Conservation (phyloP, 2,113 vertebrate species). For the Elachura formosa region DNA sequence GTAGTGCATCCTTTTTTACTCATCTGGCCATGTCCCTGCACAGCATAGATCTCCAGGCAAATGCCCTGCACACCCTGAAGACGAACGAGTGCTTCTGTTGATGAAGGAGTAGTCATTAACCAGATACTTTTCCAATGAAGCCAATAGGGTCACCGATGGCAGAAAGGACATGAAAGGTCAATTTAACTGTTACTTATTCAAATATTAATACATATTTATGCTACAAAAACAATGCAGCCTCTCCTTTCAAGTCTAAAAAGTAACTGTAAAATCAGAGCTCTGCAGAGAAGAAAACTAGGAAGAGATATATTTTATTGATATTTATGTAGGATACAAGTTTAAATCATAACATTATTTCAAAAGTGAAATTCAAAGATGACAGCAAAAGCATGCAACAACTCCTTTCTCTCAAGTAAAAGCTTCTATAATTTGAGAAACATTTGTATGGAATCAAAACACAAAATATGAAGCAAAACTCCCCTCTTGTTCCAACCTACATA, state of each 20-base stretch:
- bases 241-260: background rate
- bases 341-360: background rate
- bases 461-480: background rate
- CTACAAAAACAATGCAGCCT: background rate
- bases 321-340: background rate
- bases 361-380: background rate
- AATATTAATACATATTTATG: background rate
- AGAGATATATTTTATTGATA: background rate
- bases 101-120: background rate
- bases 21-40: background rate
- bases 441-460: background rate
- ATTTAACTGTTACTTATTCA: background rate
- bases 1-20: background rate
- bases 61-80: background rate
- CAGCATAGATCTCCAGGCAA: background rate
- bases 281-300: background rate
- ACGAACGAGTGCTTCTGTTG: background rate
- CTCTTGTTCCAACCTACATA: background rate
- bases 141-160: background rate
- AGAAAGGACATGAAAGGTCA: background rate
- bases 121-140: background rate
- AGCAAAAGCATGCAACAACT: background rate
- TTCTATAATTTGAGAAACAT: background rate
- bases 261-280: background rate
- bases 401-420: background rate